Conservation (phyloP, 2,888 invertebrate genomes). For the Trachelus iudaicus region DNA sequence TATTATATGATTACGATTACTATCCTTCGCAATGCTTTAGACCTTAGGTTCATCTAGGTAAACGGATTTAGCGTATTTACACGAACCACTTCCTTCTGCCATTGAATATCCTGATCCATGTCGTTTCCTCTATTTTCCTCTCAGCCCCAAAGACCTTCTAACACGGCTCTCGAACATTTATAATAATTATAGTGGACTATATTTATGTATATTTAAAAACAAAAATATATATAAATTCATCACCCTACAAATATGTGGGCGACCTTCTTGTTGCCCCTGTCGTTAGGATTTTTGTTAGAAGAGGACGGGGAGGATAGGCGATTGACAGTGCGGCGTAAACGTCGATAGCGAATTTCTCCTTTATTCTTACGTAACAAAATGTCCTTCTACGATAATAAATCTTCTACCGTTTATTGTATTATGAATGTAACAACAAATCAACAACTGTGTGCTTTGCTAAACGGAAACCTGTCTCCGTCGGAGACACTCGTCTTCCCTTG, state of each 20-base stretch:
- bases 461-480: background rate
- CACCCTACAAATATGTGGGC: conserved; percentile 28
- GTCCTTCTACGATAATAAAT: conserved; percentile 28
- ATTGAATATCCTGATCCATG: background rate
- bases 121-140: background rate
- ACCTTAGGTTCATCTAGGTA: conserved; percentile 52
- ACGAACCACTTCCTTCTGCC: conserved; percentile 18
- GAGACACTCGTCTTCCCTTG: background rate
- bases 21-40: conserved; percentile 57
- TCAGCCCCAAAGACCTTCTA: conserved; percentile 25
- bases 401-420: conserved; percentile 31
- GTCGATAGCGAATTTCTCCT: background rate
- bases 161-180: conserved; percentile 45
- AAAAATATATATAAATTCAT: conserved; percentile 49
- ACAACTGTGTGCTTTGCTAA: conserved; percentile 21
- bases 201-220: conserved; percentile 56
- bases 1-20: conserved; percentile 56
- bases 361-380: conserved; percentile 40
- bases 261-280: background rate
- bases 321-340: background rate
- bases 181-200: conserved; percentile 55
- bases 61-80: conserved; percentile 39
- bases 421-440: conserved; percentile 43
- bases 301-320: background rate
- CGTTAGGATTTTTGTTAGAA: background rate